A percentile compares a stretch with the other conserved stretches of the same genome.
These are phyloP conservation scores for Malacosoma neustria DNA, from an alignment of 2,888 invertebrate species.

Conservation along the genomic window DNA sequence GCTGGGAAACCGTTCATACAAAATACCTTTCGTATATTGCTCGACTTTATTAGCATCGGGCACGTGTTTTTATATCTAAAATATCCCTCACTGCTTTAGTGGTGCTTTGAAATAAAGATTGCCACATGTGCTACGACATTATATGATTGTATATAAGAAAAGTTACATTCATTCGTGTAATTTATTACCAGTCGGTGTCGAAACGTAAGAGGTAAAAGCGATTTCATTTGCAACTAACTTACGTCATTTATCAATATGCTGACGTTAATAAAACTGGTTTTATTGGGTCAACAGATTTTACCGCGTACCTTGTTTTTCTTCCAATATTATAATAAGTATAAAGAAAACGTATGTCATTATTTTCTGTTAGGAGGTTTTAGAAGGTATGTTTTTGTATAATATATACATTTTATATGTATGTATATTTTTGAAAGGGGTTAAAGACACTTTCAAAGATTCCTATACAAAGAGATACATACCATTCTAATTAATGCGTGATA, in stretches of 20 bases:
- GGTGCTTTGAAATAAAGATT: constrained; percentile 53
- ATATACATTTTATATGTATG: too few relatives aligned
- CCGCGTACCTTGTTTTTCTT: neutral
- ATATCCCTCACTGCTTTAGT: constrained; percentile 59
- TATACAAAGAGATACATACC: too few relatives aligned
- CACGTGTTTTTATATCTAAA: constrained; percentile 66
- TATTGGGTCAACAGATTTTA: constrained; percentile 4
- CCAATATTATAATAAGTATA: too few relatives aligned
- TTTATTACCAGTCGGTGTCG: constrained; percentile 38
- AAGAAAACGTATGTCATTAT: too few relatives aligned
- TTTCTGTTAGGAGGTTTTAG: too few relatives aligned
- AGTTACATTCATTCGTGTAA: constrained; percentile 41
- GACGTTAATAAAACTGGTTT: constrained; percentile 12
- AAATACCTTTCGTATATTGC: constrained; percentile 70
- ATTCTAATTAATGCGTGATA: too few relatives aligned
- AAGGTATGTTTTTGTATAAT: too few relatives aligned
- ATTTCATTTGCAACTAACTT: constrained; percentile 34
- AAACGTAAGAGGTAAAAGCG: constrained; percentile 24
- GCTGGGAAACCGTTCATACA: constrained; percentile 66
- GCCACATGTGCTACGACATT: constrained; percentile 47
- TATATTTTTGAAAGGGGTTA: too few relatives aligned
- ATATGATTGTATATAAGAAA: constrained; percentile 46
- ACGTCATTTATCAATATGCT: constrained; percentile 20
- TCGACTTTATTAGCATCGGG: constrained; percentile 69
- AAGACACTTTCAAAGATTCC: too few relatives aligned